phyloP scores from a whole-genome alignment of 2,888 invertebrate species.

The Nycteola revayana region DNA sequence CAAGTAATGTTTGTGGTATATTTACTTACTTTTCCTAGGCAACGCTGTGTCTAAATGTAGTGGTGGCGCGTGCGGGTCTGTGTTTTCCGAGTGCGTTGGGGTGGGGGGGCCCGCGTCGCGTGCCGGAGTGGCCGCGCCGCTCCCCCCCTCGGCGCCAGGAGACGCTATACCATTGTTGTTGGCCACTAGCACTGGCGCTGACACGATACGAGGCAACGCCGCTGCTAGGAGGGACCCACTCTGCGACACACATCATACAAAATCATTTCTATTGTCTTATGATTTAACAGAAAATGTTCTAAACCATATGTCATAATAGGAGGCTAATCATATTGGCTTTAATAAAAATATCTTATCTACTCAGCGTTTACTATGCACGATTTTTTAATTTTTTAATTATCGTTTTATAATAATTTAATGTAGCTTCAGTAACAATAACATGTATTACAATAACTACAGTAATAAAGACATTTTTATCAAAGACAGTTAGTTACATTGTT shows the following conservation, averaged over 20 bases:
- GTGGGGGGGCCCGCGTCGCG: conserved; percentile 75
- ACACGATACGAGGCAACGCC: conserved; percentile 85
- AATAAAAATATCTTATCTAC: too few species aligned
- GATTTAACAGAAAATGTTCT: too few species aligned
- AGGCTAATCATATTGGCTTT: too few species aligned
- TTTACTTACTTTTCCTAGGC: conserved; percentile 70
- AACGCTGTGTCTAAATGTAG: conserved; percentile 78
- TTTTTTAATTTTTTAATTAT: too few species aligned
- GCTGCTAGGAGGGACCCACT: conserved; percentile 85
- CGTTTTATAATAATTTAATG: too few species aligned
- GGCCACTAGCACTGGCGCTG: conserved; percentile 50
- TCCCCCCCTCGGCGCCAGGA: conserved; percentile 41
- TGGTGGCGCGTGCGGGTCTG: conserved; percentile 72
- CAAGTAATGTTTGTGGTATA: neutral
- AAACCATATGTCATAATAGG: too few species aligned
- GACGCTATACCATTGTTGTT: conserved; percentile 58
- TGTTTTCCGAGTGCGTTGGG: conserved; percentile 74
- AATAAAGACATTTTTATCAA: too few species aligned
- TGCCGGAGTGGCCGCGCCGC: conserved; percentile 59
- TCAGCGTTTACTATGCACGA: too few species aligned
- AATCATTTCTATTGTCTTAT: too few species aligned
- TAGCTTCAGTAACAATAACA: too few species aligned
- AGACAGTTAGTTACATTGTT: too few species aligned
- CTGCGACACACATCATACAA: conserved; percentile 35
- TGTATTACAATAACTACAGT: too few species aligned